Conservation (phyloP, 2,113 vertebrate genomes). For the Lepidothrix coronata region DNA sequence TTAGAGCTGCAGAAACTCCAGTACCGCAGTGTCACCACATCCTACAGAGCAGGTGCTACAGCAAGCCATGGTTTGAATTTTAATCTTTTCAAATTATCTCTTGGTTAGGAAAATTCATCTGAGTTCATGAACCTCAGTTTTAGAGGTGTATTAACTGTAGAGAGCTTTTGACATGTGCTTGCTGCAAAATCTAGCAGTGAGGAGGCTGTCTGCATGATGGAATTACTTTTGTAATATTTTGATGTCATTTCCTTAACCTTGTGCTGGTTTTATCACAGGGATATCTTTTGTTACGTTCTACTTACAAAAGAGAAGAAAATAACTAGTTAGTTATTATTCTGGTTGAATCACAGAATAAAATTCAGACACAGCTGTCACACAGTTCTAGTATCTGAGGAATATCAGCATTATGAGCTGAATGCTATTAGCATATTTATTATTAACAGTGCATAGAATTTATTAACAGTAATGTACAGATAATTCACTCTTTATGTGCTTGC, state of each 20-base stretch:
- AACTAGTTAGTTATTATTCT: slow-evolving; percentile 40
- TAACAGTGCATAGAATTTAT: not conserved
- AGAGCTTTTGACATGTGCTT: not conserved
- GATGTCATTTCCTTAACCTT: slow-evolving; percentile 31
- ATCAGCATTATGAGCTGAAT: slow-evolving; percentile 20
- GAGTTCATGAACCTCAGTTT: not conserved
- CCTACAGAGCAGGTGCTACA: not conserved
- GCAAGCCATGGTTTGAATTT: not conserved
- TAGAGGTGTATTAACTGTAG: not conserved
- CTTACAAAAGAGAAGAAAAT: slow-evolving; percentile 16
- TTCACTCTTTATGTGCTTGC: not conserved
- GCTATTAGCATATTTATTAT: slow-evolving; percentile 32
- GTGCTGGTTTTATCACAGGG: slow-evolving; percentile 15
- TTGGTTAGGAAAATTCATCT: not conserved
- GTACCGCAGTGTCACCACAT: not conserved
- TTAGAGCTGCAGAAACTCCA: not conserved
- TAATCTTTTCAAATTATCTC: not conserved
- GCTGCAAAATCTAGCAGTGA: not conserved
- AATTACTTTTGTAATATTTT: not conserved
- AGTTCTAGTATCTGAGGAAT: slow-evolving; percentile 14
- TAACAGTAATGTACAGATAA: slow-evolving; percentile 18
- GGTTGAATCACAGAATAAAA: slow-evolving; percentile 25
- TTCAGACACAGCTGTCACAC: slow-evolving; percentile 15
- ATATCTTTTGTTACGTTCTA: slow-evolving; percentile 1
- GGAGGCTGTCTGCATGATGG: not conserved